Conservation (phyloP, 2,888 invertebrate species). For the Heliothis peltigera region DNA sequence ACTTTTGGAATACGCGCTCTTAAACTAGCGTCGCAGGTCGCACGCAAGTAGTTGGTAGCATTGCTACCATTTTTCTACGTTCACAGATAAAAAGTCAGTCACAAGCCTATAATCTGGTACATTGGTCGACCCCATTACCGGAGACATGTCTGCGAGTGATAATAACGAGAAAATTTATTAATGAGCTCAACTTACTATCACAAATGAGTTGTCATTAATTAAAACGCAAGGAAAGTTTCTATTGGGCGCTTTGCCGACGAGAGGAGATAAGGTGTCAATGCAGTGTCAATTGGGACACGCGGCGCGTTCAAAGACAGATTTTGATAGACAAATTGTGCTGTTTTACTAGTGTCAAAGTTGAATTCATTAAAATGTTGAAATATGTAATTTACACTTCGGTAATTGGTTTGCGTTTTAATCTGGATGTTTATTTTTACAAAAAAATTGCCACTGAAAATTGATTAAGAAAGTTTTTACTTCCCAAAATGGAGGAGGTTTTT, state of each 20-base stretch:
- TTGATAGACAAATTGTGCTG: not conserved
- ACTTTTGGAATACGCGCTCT: too few relatives aligned
- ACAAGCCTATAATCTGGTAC: slow-evolving; percentile 26
- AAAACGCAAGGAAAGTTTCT: slow-evolving; percentile 30
- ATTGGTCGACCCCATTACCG: slow-evolving; percentile 52
- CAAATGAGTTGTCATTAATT: slow-evolving; percentile 27
- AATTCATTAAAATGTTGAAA: too few relatives aligned
- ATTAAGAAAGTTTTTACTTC: too few relatives aligned
- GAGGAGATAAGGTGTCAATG: slow-evolving; percentile 27
- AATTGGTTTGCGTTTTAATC: too few relatives aligned
- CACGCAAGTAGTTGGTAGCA: too few relatives aligned
- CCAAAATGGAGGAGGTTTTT: too few relatives aligned
- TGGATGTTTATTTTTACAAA: too few relatives aligned
- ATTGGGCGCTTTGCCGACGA: slow-evolving; percentile 33
- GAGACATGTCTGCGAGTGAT: slow-evolving; percentile 57
- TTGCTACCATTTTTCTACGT: not conserved
- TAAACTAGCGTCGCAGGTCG: too few relatives aligned
- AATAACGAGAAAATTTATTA: slow-evolving; percentile 53
- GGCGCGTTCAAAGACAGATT: not conserved
- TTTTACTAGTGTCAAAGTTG: too few relatives aligned
- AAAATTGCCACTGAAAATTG: too few relatives aligned
- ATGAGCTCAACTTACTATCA: slow-evolving; percentile 28
- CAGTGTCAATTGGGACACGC: slow-evolving; percentile 12
- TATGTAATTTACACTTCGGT: too few relatives aligned
- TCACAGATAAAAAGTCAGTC: not conserved